These are phyloP conservation scores for Rhyacophila evoluta DNA, from an alignment of 2,888 invertebrate species.

Conservation along the genomic window DNA sequence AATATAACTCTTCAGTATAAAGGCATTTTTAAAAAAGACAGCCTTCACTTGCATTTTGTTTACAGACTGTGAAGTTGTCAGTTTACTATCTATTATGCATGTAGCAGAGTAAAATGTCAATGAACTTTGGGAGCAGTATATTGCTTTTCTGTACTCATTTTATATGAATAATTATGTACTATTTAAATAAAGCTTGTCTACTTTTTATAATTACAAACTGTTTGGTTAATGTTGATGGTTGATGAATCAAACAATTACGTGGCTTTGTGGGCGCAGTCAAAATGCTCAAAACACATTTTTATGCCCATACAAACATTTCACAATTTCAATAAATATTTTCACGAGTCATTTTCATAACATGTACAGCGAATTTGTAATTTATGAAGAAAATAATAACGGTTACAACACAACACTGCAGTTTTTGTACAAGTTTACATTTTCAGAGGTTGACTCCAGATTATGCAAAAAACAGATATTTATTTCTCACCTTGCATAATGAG, in stretches of 20 bases:
- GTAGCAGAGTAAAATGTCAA: not conserved
- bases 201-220: constrained; percentile 9
- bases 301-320: constrained; percentile 29
- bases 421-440: constrained; percentile 26
- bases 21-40: not conserved
- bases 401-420: constrained; percentile 36
- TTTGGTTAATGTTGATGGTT: constrained; percentile 1
- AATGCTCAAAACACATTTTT: constrained; percentile 36
- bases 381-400: constrained; percentile 49
- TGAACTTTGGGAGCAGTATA: not conserved
- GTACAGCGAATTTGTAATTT: constrained; percentile 51
- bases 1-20: not conserved
- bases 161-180: constrained; percentile 6
- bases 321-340: constrained; percentile 28
- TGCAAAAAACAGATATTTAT: not conserved
- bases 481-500: too few species aligned
- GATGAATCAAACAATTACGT: not conserved
- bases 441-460: not conserved
- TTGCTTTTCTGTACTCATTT: constrained; percentile 22
- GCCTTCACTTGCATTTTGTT: not conserved
- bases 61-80: not conserved
- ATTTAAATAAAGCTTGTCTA: constrained; percentile 21
- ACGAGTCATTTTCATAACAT: constrained; percentile 34
- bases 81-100: not conserved
- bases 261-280: constrained; percentile 30